Evolutionary conservation across 2,113 vertebrate species (phyloP).

Genomic region (Ciconia boyciana): DNA sequence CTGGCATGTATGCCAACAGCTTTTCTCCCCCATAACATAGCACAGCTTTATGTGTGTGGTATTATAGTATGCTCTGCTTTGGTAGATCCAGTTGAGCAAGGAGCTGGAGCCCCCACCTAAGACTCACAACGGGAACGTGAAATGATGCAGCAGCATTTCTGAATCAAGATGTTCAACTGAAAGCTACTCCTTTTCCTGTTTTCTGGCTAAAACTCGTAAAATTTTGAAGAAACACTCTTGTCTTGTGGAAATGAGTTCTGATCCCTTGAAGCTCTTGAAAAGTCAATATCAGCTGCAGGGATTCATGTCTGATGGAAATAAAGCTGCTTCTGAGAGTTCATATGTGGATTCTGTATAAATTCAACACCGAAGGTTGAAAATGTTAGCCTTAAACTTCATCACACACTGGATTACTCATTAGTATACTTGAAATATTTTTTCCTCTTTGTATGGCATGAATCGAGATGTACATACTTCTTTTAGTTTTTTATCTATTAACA

Average conservation of each 20-base stretch:
- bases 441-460: constrained; percentile 11
- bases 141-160: background rate
- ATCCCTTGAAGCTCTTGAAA: background rate
- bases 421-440: constrained; percentile 39
- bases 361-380: constrained; percentile 7
- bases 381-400: constrained; percentile 21
- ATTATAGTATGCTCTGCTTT: background rate
- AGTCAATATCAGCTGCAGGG: background rate
- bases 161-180: background rate
- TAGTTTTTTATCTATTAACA: constrained; percentile 15
- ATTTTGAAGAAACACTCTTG: background rate
- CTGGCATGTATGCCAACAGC: background rate
- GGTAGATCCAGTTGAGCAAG: background rate
- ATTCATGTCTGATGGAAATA: background rate
- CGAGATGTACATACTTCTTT: constrained; percentile 10
- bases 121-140: background rate
- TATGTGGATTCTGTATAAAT: background rate
- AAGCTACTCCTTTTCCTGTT: background rate
- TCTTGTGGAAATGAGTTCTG: background rate
- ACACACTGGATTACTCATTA: constrained; percentile 28
- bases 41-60: background rate
- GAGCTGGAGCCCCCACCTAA: background rate
- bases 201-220: background rate
- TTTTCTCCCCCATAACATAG: background rate
- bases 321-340: background rate